These are phyloP conservation scores for Pogonophryne albipinna DNA, from an alignment of 2,797 vertebrate genomes.

Conservation along the genomic window DNA sequence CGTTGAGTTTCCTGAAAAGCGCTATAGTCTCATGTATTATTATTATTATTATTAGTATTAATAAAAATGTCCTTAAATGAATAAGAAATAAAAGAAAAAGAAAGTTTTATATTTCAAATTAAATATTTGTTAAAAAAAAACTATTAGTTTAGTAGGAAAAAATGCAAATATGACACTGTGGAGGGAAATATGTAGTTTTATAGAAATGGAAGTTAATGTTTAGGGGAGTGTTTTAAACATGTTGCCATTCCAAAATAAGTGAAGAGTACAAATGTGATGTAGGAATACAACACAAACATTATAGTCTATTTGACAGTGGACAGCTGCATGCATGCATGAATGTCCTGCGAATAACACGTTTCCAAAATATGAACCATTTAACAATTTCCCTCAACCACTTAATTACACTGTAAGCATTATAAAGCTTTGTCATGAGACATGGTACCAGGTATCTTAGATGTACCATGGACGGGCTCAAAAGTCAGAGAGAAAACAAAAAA, in stretches of 20 bases:
- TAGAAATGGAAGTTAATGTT: slow-evolving; percentile 34
- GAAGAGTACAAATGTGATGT: slow-evolving; percentile 43
- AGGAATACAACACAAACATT: slow-evolving; percentile 46
- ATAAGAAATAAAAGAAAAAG: too few species aligned
- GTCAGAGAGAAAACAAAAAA: not conserved
- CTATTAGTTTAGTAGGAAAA: not conserved
- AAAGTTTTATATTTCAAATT: too few species aligned
- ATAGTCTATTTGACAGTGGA: slow-evolving; percentile 25
- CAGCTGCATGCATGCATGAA: slow-evolving; percentile 48
- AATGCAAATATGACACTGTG: not conserved
- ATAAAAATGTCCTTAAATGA: too few species aligned
- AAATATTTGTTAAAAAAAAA: too few species aligned
- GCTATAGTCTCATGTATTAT: too few species aligned
- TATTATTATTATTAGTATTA: too few species aligned
- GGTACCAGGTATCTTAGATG: slow-evolving; percentile 2
- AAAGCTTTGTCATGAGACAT: slow-evolving; percentile 30
- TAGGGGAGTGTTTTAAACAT: slow-evolving; percentile 31
- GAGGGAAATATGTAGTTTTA: slow-evolving; percentile 45
- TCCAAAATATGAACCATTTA: slow-evolving; percentile 27
- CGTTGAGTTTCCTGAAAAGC: too few species aligned
- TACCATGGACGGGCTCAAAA: slow-evolving; percentile 27
- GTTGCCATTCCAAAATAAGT: slow-evolving; percentile 38
- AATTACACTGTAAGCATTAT: slow-evolving; percentile 40
- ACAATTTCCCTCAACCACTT: slow-evolving; percentile 25
- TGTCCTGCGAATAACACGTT: slow-evolving; percentile 14